phyloP scores from a whole-genome alignment of 2,797 vertebrate species.

The Decapterus maruadsi region DNA sequence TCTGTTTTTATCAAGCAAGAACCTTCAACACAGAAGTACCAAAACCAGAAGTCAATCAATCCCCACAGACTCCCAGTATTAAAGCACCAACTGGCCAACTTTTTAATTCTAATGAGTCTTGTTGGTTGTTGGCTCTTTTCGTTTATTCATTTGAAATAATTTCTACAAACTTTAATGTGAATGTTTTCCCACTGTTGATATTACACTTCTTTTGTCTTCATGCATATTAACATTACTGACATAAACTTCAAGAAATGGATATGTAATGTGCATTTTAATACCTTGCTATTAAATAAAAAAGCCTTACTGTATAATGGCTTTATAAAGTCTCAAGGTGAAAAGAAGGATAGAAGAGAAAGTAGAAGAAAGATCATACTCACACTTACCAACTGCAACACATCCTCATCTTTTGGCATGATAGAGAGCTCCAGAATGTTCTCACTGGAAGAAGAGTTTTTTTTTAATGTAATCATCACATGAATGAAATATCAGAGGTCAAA shows the following conservation, averaged over 20 bases:
- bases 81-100: no score
- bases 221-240: background rate
- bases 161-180: background rate
- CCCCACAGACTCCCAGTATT: no score
- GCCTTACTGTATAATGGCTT: slow-evolving; percentile 4
- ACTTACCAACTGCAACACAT: slow-evolving; percentile 98
- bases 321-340: slow-evolving; percentile 7
- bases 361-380: slow-evolving; percentile 82
- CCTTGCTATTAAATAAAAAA: background rate
- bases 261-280: background rate
- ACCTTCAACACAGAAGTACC: no score
- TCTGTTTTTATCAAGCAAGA: no score
- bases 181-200: background rate
- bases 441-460: slow-evolving; percentile 80
- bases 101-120: background rate
- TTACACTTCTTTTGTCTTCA: background rate
- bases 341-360: slow-evolving; percentile 57
- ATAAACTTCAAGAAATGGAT: background rate
- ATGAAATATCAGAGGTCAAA: background rate
- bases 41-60: no score
- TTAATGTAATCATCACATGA: background rate
- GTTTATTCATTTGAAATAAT: background rate
- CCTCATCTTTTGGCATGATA: slow-evolving; percentile 97
- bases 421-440: slow-evolving; percentile 92
- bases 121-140: background rate